phyloP scores from a whole-genome alignment of 2,113 vertebrate genomes.

The Nothoprocta perdicaria region DNA sequence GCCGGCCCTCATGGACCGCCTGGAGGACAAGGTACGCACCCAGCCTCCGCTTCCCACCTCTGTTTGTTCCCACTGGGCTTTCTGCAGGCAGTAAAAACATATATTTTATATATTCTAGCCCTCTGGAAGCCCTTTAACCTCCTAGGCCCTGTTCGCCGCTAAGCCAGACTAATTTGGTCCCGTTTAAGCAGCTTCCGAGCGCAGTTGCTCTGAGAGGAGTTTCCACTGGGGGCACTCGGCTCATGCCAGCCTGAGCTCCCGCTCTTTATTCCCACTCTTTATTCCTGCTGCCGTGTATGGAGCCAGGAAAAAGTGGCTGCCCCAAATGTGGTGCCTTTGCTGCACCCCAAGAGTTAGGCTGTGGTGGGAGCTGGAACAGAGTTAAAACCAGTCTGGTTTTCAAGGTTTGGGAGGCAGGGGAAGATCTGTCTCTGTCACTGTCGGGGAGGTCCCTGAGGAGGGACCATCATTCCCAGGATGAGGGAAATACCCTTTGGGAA shows the following conservation, averaged over 20 bases:
- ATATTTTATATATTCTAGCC: too few relatives aligned
- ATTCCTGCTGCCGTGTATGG: background rate
- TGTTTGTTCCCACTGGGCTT: rapidly evolving
- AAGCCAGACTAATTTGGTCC: background rate
- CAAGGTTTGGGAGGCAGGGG: too few relatives aligned
- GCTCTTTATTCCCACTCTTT: background rate
- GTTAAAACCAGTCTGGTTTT: background rate
- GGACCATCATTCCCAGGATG: rapidly evolving
- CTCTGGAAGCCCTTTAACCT: background rate
- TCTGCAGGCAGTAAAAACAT: background rate
- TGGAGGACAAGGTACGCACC: conserved; percentile 91
- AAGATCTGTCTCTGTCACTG: background rate
- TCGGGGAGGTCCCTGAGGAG: background rate
- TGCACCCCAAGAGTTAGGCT: background rate
- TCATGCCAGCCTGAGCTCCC: background rate
- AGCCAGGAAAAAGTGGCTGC: background rate
- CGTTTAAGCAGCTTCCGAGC: background rate
- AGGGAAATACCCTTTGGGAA: rapidly evolving
- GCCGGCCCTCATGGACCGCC: conserved; percentile 78
- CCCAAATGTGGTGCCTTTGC: background rate
- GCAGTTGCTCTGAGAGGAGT: background rate
- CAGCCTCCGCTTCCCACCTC: rapidly evolving
- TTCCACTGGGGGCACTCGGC: background rate
- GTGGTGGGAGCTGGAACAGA: background rate
- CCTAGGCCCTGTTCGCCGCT: rapidly evolving